Evolutionary conservation across 2,113 vertebrate species (phyloP).

Genomic region (Xiphophorus hellerii): DNA sequence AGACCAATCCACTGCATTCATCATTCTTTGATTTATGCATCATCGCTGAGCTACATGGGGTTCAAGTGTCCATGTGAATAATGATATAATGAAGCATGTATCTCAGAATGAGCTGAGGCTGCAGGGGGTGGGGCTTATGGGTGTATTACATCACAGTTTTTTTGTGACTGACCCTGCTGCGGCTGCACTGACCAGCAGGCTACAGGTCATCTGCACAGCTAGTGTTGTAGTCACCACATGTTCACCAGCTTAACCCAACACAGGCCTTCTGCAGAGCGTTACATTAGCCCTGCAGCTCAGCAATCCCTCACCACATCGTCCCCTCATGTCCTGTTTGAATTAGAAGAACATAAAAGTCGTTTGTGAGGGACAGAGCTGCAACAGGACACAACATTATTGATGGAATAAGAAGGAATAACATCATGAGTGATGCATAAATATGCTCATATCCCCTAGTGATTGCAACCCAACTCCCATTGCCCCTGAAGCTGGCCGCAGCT

Average conservation of each 20-base stretch:
- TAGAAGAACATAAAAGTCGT: slow-evolving; percentile 5
- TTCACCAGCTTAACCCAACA: background rate
- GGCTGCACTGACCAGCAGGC: background rate
- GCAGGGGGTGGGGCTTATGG: background rate
- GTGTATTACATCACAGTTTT: slow-evolving; percentile 19
- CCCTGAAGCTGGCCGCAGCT: background rate
- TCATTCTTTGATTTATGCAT: slow-evolving; percentile 65
- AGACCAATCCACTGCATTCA: slow-evolving; percentile 55
- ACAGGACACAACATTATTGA: background rate
- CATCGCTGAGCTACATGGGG: slow-evolving; percentile 41
- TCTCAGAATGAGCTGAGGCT: slow-evolving; percentile 42
- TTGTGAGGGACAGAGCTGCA: background rate
- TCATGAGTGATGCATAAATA: slow-evolving; percentile 17
- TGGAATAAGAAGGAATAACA: background rate
- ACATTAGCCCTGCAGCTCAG: background rate
- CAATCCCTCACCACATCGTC: background rate
- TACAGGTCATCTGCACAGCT: slow-evolving; percentile 4
- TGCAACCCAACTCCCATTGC: background rate
- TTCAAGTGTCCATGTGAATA: slow-evolving; percentile 36
- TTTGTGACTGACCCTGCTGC: background rate
- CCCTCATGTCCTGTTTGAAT: background rate
- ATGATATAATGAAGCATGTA: slow-evolving; percentile 61
- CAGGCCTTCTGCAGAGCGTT: background rate
- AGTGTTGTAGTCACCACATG: background rate
- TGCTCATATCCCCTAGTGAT: slow-evolving; percentile 12